Conservation (phyloP, 2,797 vertebrate genomes). For the Dendrocincla fuliginosa region DNA sequence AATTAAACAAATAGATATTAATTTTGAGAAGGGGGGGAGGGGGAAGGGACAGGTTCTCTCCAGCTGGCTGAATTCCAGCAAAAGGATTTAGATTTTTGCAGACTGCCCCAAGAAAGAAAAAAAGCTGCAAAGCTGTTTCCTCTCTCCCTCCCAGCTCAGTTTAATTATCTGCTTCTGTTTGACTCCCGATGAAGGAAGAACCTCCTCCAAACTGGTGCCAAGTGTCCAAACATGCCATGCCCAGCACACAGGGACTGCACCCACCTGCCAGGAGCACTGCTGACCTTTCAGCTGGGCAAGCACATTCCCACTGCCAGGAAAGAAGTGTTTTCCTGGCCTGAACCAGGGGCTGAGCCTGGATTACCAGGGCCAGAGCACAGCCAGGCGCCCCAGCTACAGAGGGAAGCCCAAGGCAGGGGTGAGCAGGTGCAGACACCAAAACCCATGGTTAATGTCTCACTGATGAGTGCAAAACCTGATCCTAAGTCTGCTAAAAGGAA, state of each 20-base stretch:
- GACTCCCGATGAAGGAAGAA: neutral
- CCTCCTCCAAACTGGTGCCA: neutral
- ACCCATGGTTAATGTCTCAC: fast-evolving
- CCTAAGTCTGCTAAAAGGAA: neutral
- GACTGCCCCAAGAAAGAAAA: neutral
- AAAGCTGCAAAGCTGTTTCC: conserved; percentile 44
- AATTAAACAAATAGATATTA: neutral
- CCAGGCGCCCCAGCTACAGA: no score
- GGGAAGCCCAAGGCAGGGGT: neutral
- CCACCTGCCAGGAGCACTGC: neutral
- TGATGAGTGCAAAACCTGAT: neutral
- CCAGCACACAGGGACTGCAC: neutral
- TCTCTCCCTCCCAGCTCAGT: neutral
- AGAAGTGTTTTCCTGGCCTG: neutral
- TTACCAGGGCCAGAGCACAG: neutral
- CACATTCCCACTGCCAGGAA: fast-evolving
- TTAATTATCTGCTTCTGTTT: conserved; percentile 48
- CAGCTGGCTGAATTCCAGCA: conserved; percentile 32
- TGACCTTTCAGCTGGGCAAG: neutral
- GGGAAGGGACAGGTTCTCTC: conserved; percentile 22
- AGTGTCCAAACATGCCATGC: neutral
- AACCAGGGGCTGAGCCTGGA: neutral
- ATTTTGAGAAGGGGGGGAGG: fast-evolving
- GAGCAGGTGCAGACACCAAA: neutral
- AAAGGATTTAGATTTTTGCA: conserved; percentile 38